phyloP scores from a whole-genome alignment of 1,140 invertebrate genomes.

The Caenorhabditis brenneri region DNA sequence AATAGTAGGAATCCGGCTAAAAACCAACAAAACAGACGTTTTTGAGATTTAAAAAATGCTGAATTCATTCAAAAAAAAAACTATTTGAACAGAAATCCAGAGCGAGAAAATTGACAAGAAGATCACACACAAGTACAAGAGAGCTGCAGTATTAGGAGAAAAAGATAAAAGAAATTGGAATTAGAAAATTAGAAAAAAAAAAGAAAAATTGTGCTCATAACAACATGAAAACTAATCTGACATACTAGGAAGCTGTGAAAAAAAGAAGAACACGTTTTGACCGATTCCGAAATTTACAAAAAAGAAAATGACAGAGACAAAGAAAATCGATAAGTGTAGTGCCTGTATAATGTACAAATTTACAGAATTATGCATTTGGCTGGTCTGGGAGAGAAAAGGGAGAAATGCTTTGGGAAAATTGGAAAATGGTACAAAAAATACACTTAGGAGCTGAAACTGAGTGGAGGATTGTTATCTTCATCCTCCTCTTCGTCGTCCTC shows the following conservation, averaged over 20 bases:
- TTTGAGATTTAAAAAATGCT: background rate
- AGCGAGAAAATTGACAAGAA: background rate
- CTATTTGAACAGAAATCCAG: background rate
- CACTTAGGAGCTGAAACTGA: constrained; percentile 6
- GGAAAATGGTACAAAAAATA: background rate
- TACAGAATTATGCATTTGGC: background rate
- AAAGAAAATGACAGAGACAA: background rate
- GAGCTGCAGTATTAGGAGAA: background rate
- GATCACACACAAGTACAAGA: background rate
- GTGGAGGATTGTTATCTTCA: background rate
- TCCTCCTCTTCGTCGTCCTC: background rate
- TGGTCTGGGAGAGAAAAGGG: background rate
- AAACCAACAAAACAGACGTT: background rate
- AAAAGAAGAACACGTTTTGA: background rate
- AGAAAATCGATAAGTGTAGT: background rate
- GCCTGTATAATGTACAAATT: background rate
- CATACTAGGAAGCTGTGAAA: background rate
- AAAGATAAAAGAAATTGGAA: background rate
- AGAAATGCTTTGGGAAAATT: background rate
- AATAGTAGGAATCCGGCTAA: background rate
- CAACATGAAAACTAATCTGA: background rate
- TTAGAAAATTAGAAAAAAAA: background rate
- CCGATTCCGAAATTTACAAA: constrained; percentile 25
- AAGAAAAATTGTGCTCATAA: background rate
- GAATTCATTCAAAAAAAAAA: background rate